Conservation (phyloP, 1,140 invertebrate genomes). For the Venustaconcha ellipsiformis region DNA sequence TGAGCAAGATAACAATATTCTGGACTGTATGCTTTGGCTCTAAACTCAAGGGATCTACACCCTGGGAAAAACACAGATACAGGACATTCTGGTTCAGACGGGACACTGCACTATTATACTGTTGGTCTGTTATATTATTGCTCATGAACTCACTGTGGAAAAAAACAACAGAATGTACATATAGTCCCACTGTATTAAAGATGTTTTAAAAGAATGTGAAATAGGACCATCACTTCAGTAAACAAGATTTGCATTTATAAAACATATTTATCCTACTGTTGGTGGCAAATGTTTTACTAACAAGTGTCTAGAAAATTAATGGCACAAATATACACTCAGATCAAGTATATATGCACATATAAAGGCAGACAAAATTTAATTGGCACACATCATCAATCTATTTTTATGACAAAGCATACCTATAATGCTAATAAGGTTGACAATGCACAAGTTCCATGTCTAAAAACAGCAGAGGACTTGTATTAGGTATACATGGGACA, state of each 20-base stretch:
- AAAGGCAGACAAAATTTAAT: too few species aligned
- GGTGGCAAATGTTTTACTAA: too few species aligned
- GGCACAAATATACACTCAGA: too few species aligned
- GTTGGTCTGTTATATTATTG: constrained; percentile 77
- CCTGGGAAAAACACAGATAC: constrained; percentile 84
- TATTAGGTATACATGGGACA: too few species aligned
- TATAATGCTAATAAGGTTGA: too few species aligned
- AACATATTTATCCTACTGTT: too few species aligned
- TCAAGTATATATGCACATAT: too few species aligned
- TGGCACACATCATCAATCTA: too few species aligned
- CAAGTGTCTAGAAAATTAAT: too few species aligned
- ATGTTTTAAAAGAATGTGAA: neutral
- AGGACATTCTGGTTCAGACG: constrained; percentile 85
- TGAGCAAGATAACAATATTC: constrained; percentile 80
- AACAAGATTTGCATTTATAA: neutral
- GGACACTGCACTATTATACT: constrained; percentile 81
- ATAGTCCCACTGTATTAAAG: neutral
- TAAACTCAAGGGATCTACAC: constrained; percentile 76
- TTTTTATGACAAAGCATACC: too few species aligned
- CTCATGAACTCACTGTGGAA: constrained; percentile 81
- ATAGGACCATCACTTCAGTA: neutral
- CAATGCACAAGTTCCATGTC: too few species aligned
- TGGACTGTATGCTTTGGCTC: constrained; percentile 80
- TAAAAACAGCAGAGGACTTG: too few species aligned
- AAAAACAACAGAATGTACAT: neutral